Conservation (phyloP, 2,797 vertebrate genomes). For the Rallus crepitans region DNA sequence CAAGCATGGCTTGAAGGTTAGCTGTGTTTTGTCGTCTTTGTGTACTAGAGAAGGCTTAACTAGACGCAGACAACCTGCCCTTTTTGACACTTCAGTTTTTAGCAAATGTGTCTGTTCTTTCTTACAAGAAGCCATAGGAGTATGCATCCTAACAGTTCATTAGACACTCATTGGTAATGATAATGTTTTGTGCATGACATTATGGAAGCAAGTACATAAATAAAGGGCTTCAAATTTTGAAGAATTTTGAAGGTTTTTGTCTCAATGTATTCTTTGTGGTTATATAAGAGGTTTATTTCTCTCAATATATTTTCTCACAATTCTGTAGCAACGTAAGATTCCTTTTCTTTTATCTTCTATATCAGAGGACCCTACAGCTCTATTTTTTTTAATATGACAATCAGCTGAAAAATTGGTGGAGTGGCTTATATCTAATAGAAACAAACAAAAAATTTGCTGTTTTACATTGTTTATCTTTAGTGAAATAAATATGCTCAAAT, state of each 20-base stretch:
- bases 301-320: background rate
- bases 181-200: background rate
- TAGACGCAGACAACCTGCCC: background rate
- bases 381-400: background rate
- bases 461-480: background rate
- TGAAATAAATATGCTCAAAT: background rate
- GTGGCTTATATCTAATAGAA: background rate
- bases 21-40: rapidly evolving
- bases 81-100: background rate
- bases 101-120: background rate
- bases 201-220: background rate
- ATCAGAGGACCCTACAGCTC: background rate
- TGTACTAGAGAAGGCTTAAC: background rate
- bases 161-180: background rate
- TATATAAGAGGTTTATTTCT: background rate
- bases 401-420: background rate
- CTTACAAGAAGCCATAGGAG: background rate
- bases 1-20: rapidly evolving
- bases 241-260: background rate
- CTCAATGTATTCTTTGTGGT: background rate
- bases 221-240: background rate
- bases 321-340: background rate
- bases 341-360: background rate
- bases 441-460: background rate
- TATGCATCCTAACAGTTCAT: background rate